Evolutionary conservation across 2,888 invertebrate species (phyloP).

Genomic region (Parnassius mnemosyne): DNA sequence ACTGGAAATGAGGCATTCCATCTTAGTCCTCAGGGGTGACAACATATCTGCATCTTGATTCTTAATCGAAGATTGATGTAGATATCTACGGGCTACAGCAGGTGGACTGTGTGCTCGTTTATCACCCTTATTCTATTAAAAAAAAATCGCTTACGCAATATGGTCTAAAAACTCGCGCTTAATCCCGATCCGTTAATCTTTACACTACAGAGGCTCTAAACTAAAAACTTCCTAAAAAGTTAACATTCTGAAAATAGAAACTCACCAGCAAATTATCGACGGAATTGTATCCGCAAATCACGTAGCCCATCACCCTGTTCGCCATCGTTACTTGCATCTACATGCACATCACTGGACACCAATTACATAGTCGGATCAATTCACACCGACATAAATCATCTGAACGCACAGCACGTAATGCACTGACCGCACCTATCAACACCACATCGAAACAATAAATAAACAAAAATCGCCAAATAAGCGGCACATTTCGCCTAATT

Average conservation of each 20-base stretch:
- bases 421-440: not conserved
- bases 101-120: too few relatives aligned
- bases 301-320: conserved; percentile 78
- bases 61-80: too few relatives aligned
- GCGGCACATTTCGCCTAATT: not conserved
- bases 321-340: conserved; percentile 52
- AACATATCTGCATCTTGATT: too few relatives aligned
- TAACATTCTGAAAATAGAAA: conserved; percentile 23
- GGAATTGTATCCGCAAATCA: conserved; percentile 81
- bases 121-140: too few relatives aligned
- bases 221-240: not conserved
- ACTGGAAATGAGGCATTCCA: too few relatives aligned
- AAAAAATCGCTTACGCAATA: too few relatives aligned
- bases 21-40: too few relatives aligned
- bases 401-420: conserved; percentile 1
- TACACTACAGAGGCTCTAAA: too few relatives aligned
- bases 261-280: conserved; percentile 81
- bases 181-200: too few relatives aligned
- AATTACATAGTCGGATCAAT: conserved; percentile 28
- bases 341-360: conserved; percentile 35
- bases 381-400: conserved; percentile 3
- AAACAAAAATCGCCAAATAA: conserved; percentile 6
- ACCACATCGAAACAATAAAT: not conserved
- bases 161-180: too few relatives aligned
- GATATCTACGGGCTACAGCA: too few relatives aligned